Percentiles rank a stretch among this genome's conserved stretches.
These are phyloP conservation scores for Dasysyrphus tricinctus DNA, from an alignment of 2,888 invertebrate genomes.

Conservation along the genomic window DNA sequence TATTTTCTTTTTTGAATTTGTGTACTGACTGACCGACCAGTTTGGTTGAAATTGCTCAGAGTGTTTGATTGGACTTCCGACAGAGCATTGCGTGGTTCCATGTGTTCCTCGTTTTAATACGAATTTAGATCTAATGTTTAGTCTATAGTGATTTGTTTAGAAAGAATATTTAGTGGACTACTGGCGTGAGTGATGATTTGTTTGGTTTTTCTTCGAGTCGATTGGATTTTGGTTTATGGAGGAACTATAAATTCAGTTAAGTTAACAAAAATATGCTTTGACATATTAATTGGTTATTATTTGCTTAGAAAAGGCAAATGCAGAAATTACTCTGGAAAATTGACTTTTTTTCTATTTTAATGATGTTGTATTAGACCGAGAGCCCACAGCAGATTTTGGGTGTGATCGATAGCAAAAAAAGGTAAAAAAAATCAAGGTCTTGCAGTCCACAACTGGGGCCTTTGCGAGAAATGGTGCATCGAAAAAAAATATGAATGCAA, in stretches of 20 bases:
- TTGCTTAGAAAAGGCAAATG: no score
- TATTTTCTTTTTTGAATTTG: conserved; percentile 16
- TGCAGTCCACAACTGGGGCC: no score
- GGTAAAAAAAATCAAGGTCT: no score
- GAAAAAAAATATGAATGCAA: no score
- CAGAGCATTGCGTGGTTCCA: neutral
- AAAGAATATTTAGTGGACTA: conserved; percentile 1
- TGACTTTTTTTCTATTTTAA: no score
- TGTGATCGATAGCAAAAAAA: no score
- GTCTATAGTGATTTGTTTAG: conserved; percentile 11
- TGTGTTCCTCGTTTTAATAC: neutral
- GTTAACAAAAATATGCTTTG: neutral
- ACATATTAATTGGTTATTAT: neutral
- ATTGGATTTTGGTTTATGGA: neutral
- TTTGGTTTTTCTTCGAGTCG: neutral
- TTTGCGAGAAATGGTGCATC: no score
- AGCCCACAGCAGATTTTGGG: no score
- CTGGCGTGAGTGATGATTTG: neutral
- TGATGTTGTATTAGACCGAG: no score
- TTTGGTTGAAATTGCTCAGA: neutral
- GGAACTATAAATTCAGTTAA: neutral
- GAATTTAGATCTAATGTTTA: conserved; percentile 4
- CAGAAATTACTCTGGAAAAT: no score
- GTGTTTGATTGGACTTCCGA: conserved; percentile 22
- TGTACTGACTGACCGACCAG: no score